Evolutionary conservation across 2,888 invertebrate species (phyloP).

Genomic region (Drosophila limbata): DNA sequence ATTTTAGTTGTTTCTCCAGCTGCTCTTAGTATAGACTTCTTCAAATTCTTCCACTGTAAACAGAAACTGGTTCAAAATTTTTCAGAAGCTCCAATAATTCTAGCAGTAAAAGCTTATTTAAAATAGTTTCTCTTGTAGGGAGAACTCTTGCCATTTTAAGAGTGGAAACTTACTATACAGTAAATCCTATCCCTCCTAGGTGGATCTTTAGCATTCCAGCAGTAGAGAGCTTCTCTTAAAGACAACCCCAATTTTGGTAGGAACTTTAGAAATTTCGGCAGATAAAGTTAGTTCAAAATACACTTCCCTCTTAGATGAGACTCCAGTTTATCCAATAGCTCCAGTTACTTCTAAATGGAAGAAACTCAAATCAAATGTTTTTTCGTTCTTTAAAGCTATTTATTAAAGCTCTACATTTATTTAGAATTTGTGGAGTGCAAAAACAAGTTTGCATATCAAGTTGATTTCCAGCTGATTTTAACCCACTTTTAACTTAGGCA

Average conservation of each 20-base stretch:
- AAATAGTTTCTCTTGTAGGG: too few species aligned
- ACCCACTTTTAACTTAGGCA: slow-evolving; percentile 55
- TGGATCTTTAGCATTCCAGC: too few species aligned
- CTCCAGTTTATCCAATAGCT: not conserved
- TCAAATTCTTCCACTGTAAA: not conserved
- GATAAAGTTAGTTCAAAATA: not conserved
- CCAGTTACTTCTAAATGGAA: not conserved
- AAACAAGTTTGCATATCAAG: slow-evolving; percentile 10
- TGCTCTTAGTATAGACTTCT: not conserved
- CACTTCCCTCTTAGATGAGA: not conserved
- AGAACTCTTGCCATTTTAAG: too few species aligned
- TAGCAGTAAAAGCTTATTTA: not conserved
- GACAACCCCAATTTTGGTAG: not conserved
- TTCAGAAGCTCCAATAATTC: not conserved
- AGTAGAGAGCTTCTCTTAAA: not conserved
- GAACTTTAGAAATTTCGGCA: not conserved
- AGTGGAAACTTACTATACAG: too few species aligned
- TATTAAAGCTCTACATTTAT: slow-evolving; percentile 13
- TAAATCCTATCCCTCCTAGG: too few species aligned
- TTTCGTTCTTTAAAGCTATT: slow-evolving; percentile 11
- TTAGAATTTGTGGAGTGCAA: slow-evolving; percentile 17
- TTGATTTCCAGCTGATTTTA: slow-evolving; percentile 16
- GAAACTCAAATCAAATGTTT: slow-evolving; percentile 6
- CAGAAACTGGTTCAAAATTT: not conserved
- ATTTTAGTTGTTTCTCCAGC: not conserved